A percentile compares a stretch with the other conserved stretches of the same genome.
Conservation (phyloP, 2,888 invertebrate genomes). For the Diabrotica balteata region DNA sequence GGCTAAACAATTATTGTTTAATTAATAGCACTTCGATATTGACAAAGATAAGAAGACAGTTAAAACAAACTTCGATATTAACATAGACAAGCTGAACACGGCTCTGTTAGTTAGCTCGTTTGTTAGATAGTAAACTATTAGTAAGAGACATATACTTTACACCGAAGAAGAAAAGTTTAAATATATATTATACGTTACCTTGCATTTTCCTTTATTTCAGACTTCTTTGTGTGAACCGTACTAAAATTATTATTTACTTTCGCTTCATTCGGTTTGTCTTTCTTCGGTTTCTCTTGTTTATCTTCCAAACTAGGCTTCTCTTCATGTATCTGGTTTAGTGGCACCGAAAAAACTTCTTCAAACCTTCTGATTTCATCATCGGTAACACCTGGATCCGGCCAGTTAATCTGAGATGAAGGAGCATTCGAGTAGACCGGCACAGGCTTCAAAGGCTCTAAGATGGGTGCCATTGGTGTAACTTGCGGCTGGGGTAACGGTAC, state of each 20-base stretch:
- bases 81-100: too few species aligned
- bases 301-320: constrained; percentile 5
- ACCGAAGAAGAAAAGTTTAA: too few species aligned
- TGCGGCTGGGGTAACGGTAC: constrained; percentile 34
- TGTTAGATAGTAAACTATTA: too few species aligned
- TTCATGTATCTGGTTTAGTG: constrained; percentile 25
- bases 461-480: constrained; percentile 2
- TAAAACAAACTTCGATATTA: too few species aligned
- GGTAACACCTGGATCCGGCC: constrained; percentile 69
- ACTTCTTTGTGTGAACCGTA: neutral
- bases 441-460: constrained; percentile 48
- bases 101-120: too few species aligned
- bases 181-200: too few species aligned
- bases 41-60: too few species aligned
- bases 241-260: constrained; percentile 1
- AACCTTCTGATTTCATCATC: constrained; percentile 56
- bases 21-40: too few species aligned
- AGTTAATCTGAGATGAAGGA: constrained; percentile 64
- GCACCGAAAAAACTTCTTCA: constrained; percentile 49
- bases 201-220: neutral
- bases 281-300: constrained; percentile 2
- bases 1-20: too few species aligned
- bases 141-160: too few species aligned
- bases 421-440: constrained; percentile 29
- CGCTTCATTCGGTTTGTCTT: constrained; percentile 1